Conservation (phyloP, 2,113 vertebrate species). For the Toxotes chatareus region DNA sequence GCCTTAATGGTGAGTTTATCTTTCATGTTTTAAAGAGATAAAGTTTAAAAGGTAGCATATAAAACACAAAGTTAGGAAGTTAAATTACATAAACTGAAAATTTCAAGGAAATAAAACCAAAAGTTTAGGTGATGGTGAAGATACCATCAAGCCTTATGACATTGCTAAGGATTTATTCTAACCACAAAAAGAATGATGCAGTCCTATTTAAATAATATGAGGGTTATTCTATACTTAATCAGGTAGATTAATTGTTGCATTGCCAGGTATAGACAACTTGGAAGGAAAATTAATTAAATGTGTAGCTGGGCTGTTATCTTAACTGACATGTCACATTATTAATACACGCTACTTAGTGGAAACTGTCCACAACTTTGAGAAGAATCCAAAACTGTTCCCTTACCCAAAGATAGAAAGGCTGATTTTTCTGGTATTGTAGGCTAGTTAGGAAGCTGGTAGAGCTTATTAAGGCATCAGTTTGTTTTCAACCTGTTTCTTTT, state of each 20-base stretch:
- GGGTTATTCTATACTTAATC: conserved; percentile 13
- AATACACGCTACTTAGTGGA: conserved; percentile 41
- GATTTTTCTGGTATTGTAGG: neutral
- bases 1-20: neutral
- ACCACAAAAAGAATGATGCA: neutral
- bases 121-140: neutral
- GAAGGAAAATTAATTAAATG: conserved; percentile 65
- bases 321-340: conserved; percentile 49
- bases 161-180: neutral
- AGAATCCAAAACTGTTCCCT: conserved; percentile 13
- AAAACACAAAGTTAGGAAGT: neutral
- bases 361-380: conserved; percentile 54
- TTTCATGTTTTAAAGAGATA: conserved; percentile 12
- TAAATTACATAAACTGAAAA: neutral
- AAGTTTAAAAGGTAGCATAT: neutral
- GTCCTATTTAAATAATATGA: conserved; percentile 9
- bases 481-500: neutral
- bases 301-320: conserved; percentile 61
- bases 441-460: neutral
- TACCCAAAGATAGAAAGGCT: neutral
- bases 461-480: neutral
- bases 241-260: conserved; percentile 47
- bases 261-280: conserved; percentile 29
- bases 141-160: too few relatives aligned
- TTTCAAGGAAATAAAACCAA: neutral